phyloP scores from a whole-genome alignment of 1,140 invertebrate genomes.

The Ceratoteleas bidentatus region DNA sequence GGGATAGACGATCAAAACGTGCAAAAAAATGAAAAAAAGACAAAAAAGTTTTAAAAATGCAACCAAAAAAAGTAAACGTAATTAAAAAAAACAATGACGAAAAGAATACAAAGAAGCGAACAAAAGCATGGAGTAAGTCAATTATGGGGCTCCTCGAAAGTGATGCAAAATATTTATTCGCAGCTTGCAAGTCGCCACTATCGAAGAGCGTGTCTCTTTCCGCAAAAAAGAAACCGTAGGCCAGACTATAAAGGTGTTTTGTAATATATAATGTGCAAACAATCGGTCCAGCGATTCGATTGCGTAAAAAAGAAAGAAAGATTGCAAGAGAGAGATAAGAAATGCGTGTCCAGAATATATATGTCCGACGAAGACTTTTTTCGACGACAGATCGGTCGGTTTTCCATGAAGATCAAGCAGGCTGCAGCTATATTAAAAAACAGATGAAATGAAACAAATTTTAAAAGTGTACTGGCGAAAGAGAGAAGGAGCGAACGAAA shows the following conservation, averaged over 20 bases:
- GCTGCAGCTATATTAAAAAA: too few relatives aligned
- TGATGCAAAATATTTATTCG: conserved; percentile 67
- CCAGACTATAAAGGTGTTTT: conserved; percentile 80
- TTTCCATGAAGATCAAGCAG: conserved; percentile 55
- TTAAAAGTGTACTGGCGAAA: too few relatives aligned
- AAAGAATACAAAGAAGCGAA: conserved; percentile 47
- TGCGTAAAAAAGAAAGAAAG: conserved; percentile 57
- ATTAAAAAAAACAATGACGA: conserved; percentile 46
- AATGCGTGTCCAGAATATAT: conserved; percentile 62
- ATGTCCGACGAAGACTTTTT: conserved; percentile 59
- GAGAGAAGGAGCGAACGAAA: too few relatives aligned
- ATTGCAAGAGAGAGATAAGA: too few relatives aligned
- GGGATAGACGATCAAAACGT: conserved; percentile 56
- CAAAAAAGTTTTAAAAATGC: too few relatives aligned
- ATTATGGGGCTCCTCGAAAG: conserved; percentile 63
- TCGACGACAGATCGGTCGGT: conserved; percentile 53
- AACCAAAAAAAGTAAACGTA: too few relatives aligned
- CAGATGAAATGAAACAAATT: too few relatives aligned
- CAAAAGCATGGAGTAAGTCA: conserved; percentile 63
- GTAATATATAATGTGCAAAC: conserved; percentile 76
- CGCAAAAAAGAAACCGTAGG: conserved; percentile 67
- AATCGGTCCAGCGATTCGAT: conserved; percentile 66
- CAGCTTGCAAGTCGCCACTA: conserved; percentile 61
- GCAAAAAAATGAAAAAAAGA: too few relatives aligned
- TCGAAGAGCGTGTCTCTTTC: conserved; percentile 69